Conservation (phyloP, 92 coral and sea anemone species). For the Desmophyllum pertusum region DNA sequence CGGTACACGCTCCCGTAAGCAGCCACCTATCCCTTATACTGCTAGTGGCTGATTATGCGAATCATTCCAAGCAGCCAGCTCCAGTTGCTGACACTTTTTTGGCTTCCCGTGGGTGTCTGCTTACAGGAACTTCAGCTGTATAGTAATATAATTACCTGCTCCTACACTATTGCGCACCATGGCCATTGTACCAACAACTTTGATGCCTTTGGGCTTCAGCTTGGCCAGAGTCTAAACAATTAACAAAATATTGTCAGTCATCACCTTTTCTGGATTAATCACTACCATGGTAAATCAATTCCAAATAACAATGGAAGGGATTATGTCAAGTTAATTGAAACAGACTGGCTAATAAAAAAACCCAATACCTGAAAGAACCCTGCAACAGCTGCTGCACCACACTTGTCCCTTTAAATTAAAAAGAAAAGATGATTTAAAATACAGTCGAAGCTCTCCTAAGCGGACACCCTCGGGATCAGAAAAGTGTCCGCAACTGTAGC, state of each 20-base stretch:
- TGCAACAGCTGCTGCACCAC: slow-evolving; percentile 98
- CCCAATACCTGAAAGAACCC: slow-evolving; percentile 94
- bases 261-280: neutral
- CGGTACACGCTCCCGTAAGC: no score
- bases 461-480: no score
- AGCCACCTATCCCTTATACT: no score
- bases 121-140: no score
- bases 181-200: slow-evolving; percentile 93
- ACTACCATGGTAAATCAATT: neutral
- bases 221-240: slow-evolving; percentile 38
- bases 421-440: neutral
- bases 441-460: no score
- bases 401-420: slow-evolving; percentile 75
- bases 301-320: neutral
- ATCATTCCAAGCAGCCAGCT: no score
- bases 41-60: no score
- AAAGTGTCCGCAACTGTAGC: no score
- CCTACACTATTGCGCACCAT: slow-evolving; percentile 99
- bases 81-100: no score
- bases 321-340: neutral
- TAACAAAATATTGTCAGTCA: neutral
- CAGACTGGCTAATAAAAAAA: neutral
- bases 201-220: slow-evolving; percentile 87
- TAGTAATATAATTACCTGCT: slow-evolving; percentile 83
- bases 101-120: no score